Conservation (phyloP, 2,113 vertebrate species). For the Eonycteris spelaea region DNA sequence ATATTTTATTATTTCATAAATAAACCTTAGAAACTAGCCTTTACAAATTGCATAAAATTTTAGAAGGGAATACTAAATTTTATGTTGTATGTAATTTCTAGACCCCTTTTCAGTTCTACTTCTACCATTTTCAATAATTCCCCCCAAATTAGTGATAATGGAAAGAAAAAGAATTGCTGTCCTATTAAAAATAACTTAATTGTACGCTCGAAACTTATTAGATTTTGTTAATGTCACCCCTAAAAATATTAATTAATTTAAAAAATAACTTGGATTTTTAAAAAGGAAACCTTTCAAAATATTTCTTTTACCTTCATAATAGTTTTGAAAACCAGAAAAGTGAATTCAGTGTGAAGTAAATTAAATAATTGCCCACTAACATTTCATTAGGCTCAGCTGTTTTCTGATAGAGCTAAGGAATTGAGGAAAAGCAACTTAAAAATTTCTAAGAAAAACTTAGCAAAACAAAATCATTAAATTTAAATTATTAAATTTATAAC, state of each 20-base stretch:
- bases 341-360: slow-evolving; percentile 1
- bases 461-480: not conserved
- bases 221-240: too few species aligned
- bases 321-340: not conserved
- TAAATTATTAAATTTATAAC: slow-evolving; percentile 25
- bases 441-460: slow-evolving; percentile 8
- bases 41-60: not conserved
- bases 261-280: not conserved
- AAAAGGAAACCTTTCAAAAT: not conserved
- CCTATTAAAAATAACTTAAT: not conserved
- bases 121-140: not conserved
- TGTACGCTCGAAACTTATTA: too few species aligned
- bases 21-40: not conserved
- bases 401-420: slow-evolving; percentile 15
- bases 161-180: not conserved
- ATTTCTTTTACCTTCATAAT: not conserved
- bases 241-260: too few species aligned
- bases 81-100: not conserved
- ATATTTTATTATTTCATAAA: not conserved
- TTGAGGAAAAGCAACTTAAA: not conserved
- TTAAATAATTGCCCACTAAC: not conserved
- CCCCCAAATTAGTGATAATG: not conserved
- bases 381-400: not conserved
- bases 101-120: not conserved
- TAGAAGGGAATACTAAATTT: not conserved